Evolutionary conservation across 2,797 vertebrate species (phyloP).

Genomic region (Poecilia gillii): DNA sequence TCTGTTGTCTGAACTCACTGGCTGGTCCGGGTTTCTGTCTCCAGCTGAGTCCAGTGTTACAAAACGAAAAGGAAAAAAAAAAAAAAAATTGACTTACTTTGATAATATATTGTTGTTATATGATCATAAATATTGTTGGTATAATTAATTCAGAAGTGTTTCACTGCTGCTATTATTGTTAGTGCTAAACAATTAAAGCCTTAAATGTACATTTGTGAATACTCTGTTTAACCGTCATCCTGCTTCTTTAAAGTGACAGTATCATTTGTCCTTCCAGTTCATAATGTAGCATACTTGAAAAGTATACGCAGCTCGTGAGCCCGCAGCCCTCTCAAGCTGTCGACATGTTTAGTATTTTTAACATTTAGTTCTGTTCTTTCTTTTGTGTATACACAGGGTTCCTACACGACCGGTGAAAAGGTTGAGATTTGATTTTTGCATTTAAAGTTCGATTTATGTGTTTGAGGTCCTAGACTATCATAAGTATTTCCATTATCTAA

Average conservation of each 20-base stretch:
- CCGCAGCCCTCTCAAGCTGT: slow-evolving; percentile 47
- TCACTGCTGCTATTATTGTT: slow-evolving; percentile 87
- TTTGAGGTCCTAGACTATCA: neutral
- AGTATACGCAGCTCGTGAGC: slow-evolving; percentile 68
- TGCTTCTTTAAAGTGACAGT: slow-evolving; percentile 86
- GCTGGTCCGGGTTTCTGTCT: slow-evolving; percentile 39
- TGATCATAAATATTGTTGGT: slow-evolving; percentile 78
- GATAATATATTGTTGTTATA: slow-evolving; percentile 81
- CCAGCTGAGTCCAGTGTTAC: slow-evolving; percentile 54
- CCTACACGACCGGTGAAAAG: neutral
- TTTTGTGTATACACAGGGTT: slow-evolving; percentile 1
- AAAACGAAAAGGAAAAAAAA: slow-evolving; percentile 49
- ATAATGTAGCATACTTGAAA: slow-evolving; percentile 85
- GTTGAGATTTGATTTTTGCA: neutral
- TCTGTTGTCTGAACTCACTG: slow-evolving; percentile 47
- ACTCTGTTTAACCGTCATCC: slow-evolving; percentile 71
- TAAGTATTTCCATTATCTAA: neutral
- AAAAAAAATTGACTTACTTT: slow-evolving; percentile 74
- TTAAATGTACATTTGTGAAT: slow-evolving; percentile 88
- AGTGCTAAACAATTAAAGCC: slow-evolving; percentile 86
- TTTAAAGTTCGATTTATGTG: neutral
- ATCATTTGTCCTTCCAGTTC: slow-evolving; percentile 70
- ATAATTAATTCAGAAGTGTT: slow-evolving; percentile 85
- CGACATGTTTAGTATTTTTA: slow-evolving; percentile 54
- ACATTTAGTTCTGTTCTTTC: neutral